Evolutionary conservation across 2,113 vertebrate species (phyloP).

Genomic region (Oncorhynchus gorbuscha): DNA sequence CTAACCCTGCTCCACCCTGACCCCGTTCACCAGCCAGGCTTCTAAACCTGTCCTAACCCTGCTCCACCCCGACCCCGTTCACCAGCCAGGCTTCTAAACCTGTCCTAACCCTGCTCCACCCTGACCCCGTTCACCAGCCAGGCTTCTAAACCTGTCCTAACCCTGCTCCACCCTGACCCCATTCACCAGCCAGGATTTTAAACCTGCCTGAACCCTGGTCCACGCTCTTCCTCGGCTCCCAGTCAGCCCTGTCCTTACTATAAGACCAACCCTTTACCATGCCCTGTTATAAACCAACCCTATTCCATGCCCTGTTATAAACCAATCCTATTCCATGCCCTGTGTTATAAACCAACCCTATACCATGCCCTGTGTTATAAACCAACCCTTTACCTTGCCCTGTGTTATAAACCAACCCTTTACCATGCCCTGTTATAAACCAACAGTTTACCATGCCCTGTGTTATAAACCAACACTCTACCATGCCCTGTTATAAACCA

Average conservation of each 20-base stretch:
- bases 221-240: neutral
- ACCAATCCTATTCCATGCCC: no score
- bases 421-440: no score
- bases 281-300: neutral
- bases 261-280: no score
- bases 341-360: neutral
- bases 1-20: neutral
- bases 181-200: neutral
- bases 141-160: neutral
- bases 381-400: no score
- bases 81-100: neutral
- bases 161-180: neutral
- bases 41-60: neutral
- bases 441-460: no score
- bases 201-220: neutral
- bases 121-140: neutral
- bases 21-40: neutral
- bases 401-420: no score
- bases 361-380: no score
- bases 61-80: neutral
- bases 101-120: neutral
- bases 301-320: slow-evolving; percentile 9
- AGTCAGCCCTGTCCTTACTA: neutral
- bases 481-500: no score
- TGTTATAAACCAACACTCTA: no score